Base-by-base conservation (phyloP, 2,797 vertebrate species). In the Rhinophrynus dorsalis region DNA sequence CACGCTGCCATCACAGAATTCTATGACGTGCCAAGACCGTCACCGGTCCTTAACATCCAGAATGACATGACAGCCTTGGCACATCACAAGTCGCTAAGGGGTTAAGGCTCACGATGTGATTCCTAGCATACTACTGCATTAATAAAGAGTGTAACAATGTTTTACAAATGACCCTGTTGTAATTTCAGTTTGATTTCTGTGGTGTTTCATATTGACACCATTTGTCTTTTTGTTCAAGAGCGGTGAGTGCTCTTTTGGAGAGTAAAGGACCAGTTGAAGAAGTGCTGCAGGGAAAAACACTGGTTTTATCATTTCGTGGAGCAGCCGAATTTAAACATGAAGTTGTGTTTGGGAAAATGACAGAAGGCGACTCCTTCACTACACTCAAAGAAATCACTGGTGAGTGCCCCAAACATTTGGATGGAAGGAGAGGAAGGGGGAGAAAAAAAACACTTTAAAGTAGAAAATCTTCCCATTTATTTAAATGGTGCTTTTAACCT, bases 311-410 rank as follows among this genome's bases (percentile, higher is more conserved):
- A 74, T 97, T 98, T 88, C 85, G 84, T 61, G 94, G 95, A 58
- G 84, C 95, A 44, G 85, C 87, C 81, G 90, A 95, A 76, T 99
- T 98, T 78, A 85, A 73, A 83, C 91, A 92, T 87, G 92, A 97
- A 87, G 91, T 99, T 88, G 94, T 86, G 78, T 99, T 96, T 84
- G 91, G 93, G 67, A 90, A 89, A 69, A 77, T 98, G 77, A 75
- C 80, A 38, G 85, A 90, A 6, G 92, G 92, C 76, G 88, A 90
- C 26, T 89, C 93, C 71, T 55, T 85, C 75, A 17, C 75, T 45
- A 77, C 75, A 0, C 92, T 99, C 79, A 79, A 71, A n/a, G 83
- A 90, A 74, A 85, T 97, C 77, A 88, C 93, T 93, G 97, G 97
- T 98, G 88, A 84, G 82, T 17, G 38, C 15, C 1, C 20, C 1